A percentile compares a stretch with the other conserved stretches of the same genome.
Evolutionary conservation across 2,888 invertebrate species (phyloP).

Genomic region (Parasteatoda lunata): DNA sequence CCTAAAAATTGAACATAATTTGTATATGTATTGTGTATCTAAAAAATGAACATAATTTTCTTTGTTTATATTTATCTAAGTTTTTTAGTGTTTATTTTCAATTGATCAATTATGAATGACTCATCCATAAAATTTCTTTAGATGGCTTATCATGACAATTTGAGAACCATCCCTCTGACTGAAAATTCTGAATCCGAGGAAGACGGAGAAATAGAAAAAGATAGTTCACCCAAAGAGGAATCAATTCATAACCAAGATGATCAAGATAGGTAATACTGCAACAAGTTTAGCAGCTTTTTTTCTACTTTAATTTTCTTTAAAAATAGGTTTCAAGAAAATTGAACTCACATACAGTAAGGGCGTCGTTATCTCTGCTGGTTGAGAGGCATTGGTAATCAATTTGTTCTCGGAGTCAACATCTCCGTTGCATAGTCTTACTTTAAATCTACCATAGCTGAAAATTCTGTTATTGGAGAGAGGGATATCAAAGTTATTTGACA

Average conservation of each 20-base stretch:
- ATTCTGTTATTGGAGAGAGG: no score
- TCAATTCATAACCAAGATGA: slow-evolving; percentile 21
- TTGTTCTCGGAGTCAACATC: no score
- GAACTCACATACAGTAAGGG: no score
- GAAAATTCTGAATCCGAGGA: slow-evolving; percentile 62
- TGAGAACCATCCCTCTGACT: slow-evolving; percentile 43
- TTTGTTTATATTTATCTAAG: neutral
- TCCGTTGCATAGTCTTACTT: no score
- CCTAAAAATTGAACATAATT: neutral
- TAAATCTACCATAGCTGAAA: no score
- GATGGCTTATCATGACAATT: slow-evolving; percentile 63
- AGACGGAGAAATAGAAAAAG: slow-evolving; percentile 68
- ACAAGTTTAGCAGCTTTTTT: no score
- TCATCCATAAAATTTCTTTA: slow-evolving; percentile 6
- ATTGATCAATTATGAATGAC: neutral
- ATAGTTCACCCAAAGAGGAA: slow-evolving; percentile 3
- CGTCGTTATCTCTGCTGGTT: no score
- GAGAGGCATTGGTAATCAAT: no score
- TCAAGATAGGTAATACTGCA: slow-evolving; percentile 34
- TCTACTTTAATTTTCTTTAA: no score
- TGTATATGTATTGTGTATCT: no score
- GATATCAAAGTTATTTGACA: no score
- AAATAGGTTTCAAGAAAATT: no score
- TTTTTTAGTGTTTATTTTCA: neutral
- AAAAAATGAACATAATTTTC: neutral